Conservation (phyloP, 2,113 vertebrate species). For the Galeopterus variegatus region DNA sequence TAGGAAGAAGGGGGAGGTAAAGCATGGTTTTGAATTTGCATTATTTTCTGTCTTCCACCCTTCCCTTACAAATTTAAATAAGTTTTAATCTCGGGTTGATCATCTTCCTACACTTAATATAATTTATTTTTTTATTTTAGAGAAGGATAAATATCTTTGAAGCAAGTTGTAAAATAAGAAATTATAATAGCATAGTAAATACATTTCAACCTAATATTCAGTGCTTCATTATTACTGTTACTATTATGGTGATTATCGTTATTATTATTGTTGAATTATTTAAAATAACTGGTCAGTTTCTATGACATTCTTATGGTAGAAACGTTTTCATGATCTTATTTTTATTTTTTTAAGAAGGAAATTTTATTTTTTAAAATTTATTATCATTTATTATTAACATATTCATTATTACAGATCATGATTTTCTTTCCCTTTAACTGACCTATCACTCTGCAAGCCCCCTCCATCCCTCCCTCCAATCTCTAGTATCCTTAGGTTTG, state of each 20-base stretch:
- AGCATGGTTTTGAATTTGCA: neutral
- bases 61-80: constrained; percentile 30
- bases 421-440: no score
- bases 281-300: constrained; percentile 6
- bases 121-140: constrained; percentile 56
- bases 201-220: neutral
- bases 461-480: no score
- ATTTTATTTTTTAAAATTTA: no score
- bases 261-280: constrained; percentile 21
- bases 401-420: no score
- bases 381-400: no score
- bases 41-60: neutral
- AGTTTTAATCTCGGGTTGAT: constrained; percentile 38
- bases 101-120: constrained; percentile 1
- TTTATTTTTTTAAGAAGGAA: neutral
- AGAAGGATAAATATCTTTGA: constrained; percentile 15
- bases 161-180: constrained; percentile 48
- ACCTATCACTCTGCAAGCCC: no score
- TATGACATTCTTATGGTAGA: neutral
- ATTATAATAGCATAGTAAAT: neutral
- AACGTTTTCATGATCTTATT: neutral
- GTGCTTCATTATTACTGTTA: constrained; percentile 15
- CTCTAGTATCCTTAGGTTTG: no score
- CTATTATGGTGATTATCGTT: neutral
- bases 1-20: neutral